Evolutionary conservation across 2,113 vertebrate genomes (phyloP).

Genomic region (Abramis brama): DNA sequence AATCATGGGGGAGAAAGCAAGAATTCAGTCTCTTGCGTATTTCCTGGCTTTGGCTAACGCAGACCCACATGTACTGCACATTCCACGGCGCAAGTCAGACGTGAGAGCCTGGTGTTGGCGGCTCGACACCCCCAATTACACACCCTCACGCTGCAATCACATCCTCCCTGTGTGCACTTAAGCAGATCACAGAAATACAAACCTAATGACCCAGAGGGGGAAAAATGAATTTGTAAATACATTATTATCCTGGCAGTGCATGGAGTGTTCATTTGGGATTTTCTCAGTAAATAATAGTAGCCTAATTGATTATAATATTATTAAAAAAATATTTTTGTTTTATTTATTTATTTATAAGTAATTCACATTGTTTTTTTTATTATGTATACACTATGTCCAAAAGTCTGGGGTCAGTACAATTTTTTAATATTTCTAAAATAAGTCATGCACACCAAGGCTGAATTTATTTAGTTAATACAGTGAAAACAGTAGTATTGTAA

Average conservation of each 20-base stretch:
- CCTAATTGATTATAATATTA: too few species aligned
- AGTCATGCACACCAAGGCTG: background rate
- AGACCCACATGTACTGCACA: conserved; percentile 70
- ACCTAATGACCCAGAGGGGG: conserved; percentile 54
- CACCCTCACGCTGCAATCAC: conserved; percentile 51
- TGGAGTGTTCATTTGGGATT: background rate
- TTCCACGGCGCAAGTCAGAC: conserved; percentile 73
- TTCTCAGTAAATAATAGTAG: background rate
- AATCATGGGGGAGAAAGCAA: conserved; percentile 63
- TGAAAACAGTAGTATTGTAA: background rate
- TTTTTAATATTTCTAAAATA: background rate
- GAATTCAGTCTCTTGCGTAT: conserved; percentile 60
- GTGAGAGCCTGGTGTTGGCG: conserved; percentile 63
- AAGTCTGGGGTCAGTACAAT: background rate
- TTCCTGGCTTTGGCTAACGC: conserved; percentile 65
- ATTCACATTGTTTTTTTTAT: too few species aligned
- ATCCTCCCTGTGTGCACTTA: conserved; percentile 68
- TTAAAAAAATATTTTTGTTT: background rate
- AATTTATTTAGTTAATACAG: background rate
- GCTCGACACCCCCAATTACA: conserved; percentile 41
- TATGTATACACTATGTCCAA: too few species aligned
- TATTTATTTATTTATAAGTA: too few species aligned
- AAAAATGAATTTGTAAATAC: conserved; percentile 57
- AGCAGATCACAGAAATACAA: conserved; percentile 69
- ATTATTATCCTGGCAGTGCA: conserved; percentile 49